Conservation (phyloP, 2,797 vertebrate species). For the Sarcoramphus papa region DNA sequence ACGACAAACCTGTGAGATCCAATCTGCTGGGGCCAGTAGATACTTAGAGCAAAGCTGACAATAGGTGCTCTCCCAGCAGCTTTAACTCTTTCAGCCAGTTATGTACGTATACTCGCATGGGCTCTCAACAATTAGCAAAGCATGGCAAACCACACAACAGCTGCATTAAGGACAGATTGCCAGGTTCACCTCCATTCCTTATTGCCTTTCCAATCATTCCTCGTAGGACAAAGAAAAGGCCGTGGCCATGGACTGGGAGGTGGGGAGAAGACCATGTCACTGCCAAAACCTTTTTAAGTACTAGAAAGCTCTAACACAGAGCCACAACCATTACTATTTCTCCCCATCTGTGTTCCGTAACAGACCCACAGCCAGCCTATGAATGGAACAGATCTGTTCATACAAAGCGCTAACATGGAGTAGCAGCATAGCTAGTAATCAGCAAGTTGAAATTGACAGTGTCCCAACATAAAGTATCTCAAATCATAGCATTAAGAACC, state of each 20-base stretch:
- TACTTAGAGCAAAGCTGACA: neutral
- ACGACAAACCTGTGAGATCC: neutral
- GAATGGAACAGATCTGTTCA: neutral
- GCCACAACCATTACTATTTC: neutral
- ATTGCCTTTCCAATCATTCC: neutral
- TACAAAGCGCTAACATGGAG: neutral
- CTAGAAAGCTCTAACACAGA: neutral
- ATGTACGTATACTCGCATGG: rapidly evolving
- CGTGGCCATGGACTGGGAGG: neutral
- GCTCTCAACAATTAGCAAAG: neutral
- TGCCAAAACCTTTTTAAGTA: neutral
- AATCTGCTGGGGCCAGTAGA: neutral
- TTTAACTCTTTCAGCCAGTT: neutral
- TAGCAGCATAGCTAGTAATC: neutral
- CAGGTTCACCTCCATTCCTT: neutral
- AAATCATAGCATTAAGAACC: neutral
- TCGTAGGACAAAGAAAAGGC: neutral
- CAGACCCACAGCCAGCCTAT: neutral
- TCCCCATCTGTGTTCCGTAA: neutral
- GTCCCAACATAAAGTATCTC: neutral
- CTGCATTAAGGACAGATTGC: neutral
- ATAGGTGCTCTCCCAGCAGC: neutral
- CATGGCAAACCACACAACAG: neutral
- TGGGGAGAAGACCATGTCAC: neutral
- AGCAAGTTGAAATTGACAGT: neutral